A percentile compares a stretch with the other conserved stretches of the same genome.
Conservation (phyloP, 2,888 invertebrate species). For the Liodrosophila aerea region DNA sequence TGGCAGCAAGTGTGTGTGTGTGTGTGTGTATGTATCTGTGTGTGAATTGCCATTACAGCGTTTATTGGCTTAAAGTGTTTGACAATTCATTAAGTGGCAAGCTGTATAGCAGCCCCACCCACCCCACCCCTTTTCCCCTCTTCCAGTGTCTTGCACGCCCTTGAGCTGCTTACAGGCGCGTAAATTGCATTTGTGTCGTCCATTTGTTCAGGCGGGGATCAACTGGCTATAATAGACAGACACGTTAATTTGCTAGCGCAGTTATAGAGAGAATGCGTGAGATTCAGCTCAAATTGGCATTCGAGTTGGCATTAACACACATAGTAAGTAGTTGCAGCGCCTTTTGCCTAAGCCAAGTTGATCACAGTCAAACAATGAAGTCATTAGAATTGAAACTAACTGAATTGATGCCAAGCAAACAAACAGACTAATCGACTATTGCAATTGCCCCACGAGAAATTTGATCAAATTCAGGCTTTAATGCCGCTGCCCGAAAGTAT, state of each 20-base stretch:
- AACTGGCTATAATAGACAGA: slow-evolving; percentile 43
- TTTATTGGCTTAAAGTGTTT: slow-evolving; percentile 78
- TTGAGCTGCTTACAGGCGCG: slow-evolving; percentile 55
- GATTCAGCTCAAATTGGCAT: no score
- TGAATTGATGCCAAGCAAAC: background rate
- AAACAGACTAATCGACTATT: background rate
- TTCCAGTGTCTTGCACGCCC: no score
- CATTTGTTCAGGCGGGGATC: slow-evolving; percentile 43
- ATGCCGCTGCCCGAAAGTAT: no score
- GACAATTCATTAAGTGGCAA: slow-evolving; percentile 71
- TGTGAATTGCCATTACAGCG: slow-evolving; percentile 57
- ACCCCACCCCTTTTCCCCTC: slow-evolving; percentile 19
- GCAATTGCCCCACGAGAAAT: no score
- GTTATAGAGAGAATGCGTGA: background rate
- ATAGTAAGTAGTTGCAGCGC: no score
- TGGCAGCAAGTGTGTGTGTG: slow-evolving; percentile 16
- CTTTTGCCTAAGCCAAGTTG: slow-evolving; percentile 22
- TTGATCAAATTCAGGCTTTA: no score
- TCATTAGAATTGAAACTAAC: no score
- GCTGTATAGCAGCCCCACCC: slow-evolving; percentile 34
- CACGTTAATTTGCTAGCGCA: slow-evolving; percentile 53
- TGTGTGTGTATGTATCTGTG: slow-evolving; percentile 7
- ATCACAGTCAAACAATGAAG: no score
- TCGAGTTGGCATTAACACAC: no score
- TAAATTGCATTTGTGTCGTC: slow-evolving; percentile 65